Conservation (phyloP, 1,140 invertebrate genomes). For the Neodiprion fabricii region DNA sequence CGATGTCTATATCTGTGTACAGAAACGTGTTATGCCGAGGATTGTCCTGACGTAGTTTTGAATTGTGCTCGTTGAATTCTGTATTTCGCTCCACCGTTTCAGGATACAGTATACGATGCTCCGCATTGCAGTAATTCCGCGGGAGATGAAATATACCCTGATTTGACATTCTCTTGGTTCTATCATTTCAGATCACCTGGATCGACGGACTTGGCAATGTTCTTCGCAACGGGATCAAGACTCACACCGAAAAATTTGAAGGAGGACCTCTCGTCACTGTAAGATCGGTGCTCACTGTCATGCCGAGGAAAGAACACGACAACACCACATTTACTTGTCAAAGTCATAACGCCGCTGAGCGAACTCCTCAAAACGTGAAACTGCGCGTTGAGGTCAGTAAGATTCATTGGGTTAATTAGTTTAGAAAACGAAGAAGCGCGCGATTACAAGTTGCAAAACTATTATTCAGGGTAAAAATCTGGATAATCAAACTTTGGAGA, state of each 20-base stretch:
- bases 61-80: no score
- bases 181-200: slow-evolving; percentile 82
- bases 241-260: slow-evolving; percentile 74
- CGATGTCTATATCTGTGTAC: no score
- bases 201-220: slow-evolving; percentile 87
- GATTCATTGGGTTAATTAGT: neutral
- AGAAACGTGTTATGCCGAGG: no score
- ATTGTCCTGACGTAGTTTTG: no score
- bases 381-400: slow-evolving; percentile 76
- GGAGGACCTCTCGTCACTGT: slow-evolving; percentile 84
- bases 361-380: slow-evolving; percentile 79
- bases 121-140: neutral
- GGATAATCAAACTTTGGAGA: no score
- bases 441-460: no score
- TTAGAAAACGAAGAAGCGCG: neutral
- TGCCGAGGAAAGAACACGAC: slow-evolving; percentile 85
- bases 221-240: slow-evolving; percentile 76
- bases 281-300: slow-evolving; percentile 83
- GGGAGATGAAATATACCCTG: neutral
- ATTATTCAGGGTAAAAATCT: no score
- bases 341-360: slow-evolving; percentile 85
- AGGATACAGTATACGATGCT: no score
- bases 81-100: no score
- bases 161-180: slow-evolving; percentile 24
- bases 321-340: slow-evolving; percentile 92